Conservation (phyloP, 2,888 invertebrate genomes). For the Thelaira solivaga region DNA sequence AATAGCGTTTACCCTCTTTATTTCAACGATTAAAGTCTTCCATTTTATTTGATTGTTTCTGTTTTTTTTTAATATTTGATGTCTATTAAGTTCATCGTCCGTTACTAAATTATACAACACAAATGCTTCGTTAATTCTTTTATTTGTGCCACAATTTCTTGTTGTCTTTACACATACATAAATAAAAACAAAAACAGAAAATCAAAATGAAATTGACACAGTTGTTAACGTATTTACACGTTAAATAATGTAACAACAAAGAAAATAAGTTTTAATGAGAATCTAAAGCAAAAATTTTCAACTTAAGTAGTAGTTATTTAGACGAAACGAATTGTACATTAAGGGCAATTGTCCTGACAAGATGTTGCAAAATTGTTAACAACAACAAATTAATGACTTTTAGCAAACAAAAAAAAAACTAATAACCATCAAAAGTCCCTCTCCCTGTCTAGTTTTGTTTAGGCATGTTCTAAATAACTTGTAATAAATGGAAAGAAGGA, state of each 20-base stretch:
- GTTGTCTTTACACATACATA: conserved; percentile 26
- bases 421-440: not conserved
- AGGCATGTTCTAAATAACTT: not conserved
- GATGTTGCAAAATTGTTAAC: not conserved
- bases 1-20: not conserved
- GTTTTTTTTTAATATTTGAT: not conserved
- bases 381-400: not conserved
- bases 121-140: conserved; percentile 55
- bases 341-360: not conserved
- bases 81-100: conserved; percentile 32
- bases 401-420: not conserved
- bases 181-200: too few relatives aligned
- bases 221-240: conserved; percentile 47
- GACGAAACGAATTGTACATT: not conserved
- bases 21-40: conserved; percentile 1
- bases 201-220: conserved; percentile 37
- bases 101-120: conserved; percentile 44
- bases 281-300: not conserved
- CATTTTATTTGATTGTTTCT: conserved; percentile 5
- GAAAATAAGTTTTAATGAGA: conserved; percentile 5
- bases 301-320: not conserved
- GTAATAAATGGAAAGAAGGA: too few relatives aligned
- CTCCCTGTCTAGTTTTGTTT: not conserved
- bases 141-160: conserved; percentile 36
- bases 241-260: not conserved